Percentiles rank a stretch among this genome's conserved stretches.
Evolutionary conservation across 2,888 invertebrate genomes (phyloP).

Genomic region (Erebia epiphron): DNA sequence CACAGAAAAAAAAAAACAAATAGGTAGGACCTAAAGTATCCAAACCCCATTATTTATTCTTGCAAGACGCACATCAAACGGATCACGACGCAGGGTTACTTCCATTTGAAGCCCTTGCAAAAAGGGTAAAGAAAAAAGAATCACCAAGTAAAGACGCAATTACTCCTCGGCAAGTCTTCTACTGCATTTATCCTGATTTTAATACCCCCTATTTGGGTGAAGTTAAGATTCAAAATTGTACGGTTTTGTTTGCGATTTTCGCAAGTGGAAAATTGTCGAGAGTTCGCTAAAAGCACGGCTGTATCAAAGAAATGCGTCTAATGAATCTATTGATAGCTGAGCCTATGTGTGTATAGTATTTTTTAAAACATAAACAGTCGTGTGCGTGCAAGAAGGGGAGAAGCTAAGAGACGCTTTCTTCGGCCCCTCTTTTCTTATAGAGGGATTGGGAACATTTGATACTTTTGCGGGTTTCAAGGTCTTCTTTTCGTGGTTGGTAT

Average conservation of each 20-base stretch:
- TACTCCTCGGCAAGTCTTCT: conserved; percentile 61
- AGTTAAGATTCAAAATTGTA: conserved; percentile 51
- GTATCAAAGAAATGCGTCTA: conserved; percentile 81
- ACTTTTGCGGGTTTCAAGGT: conserved; percentile 9
- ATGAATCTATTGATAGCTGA: conserved; percentile 80
- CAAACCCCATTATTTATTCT: conserved; percentile 46
- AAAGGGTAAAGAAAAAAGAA: conserved; percentile 64
- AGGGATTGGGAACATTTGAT: conserved; percentile 48
- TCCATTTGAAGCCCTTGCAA: conserved; percentile 58
- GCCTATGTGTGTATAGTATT: conserved; percentile 64
- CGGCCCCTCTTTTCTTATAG: conserved; percentile 77
- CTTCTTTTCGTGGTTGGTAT: background rate
- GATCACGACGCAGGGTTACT: conserved; percentile 48
- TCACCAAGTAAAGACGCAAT: conserved; percentile 76
- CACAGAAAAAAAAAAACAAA: conserved; percentile 4
- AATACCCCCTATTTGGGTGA: conserved; percentile 22
- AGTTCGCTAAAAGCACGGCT: conserved; percentile 73
- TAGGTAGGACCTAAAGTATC: conserved; percentile 13
- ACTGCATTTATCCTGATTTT: conserved; percentile 33
- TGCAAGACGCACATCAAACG: conserved; percentile 61
- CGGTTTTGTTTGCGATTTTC: conserved; percentile 29
- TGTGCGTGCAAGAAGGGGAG: conserved; percentile 72
- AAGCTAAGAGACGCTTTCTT: conserved; percentile 80
- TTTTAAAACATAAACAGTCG: conserved; percentile 67
- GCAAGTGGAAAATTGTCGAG: conserved; percentile 50